Percentiles rank a stretch among this genome's conserved stretches.
These are phyloP conservation scores for Dryoscopus gambensis DNA, from an alignment of 2,113 vertebrate genomes.

Conservation along the genomic window DNA sequence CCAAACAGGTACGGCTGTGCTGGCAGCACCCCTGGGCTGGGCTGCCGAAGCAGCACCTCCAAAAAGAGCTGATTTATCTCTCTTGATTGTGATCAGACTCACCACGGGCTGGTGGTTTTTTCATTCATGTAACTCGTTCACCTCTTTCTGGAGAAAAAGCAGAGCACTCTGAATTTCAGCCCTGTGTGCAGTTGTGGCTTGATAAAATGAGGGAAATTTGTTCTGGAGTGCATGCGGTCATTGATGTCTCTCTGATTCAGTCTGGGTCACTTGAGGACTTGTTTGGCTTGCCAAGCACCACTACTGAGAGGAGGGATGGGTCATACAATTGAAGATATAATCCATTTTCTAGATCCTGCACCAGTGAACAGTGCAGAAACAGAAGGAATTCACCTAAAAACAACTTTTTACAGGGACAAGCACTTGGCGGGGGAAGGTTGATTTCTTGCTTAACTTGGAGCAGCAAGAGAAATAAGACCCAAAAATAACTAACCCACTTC, in stretches of 20 bases:
- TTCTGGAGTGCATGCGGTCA: neutral
- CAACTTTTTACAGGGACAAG: neutral
- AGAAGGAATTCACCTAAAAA: neutral
- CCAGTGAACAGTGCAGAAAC: neutral
- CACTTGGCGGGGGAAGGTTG: neutral
- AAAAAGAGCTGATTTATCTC: neutral
- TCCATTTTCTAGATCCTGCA: neutral
- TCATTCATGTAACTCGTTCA: neutral
- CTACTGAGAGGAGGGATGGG: neutral
- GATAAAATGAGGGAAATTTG: neutral
- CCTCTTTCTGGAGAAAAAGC: neutral
- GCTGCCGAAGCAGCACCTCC: neutral
- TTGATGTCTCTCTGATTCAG: neutral
- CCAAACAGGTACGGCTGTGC: conserved; percentile 77
- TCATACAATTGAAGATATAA: neutral
- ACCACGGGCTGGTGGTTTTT: neutral
- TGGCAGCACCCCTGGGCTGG: neutral
- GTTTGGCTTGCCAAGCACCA: neutral
- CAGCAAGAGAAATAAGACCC: neutral
- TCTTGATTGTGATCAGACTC: neutral
- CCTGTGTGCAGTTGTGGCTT: neutral
- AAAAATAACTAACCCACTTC: neutral
- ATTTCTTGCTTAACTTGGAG: neutral
- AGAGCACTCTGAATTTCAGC: neutral
- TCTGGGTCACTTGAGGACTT: neutral